A percentile compares a stretch with the other conserved stretches of the same genome.
Evolutionary conservation across 2,888 invertebrate species (phyloP).

Genomic region (Geophilus truncorum): DNA sequence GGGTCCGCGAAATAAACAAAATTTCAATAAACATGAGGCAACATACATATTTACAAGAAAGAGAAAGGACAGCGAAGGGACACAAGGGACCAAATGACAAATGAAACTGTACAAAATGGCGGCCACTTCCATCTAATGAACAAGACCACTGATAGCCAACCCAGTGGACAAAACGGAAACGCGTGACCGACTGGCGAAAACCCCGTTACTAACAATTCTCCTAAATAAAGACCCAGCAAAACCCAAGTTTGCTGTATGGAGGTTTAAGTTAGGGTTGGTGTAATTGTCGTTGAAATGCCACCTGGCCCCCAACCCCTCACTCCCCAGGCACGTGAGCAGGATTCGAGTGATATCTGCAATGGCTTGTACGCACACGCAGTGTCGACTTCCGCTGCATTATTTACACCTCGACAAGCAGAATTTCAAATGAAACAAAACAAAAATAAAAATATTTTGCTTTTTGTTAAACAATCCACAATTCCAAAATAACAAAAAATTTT

Average conservation of each 20-base stretch:
- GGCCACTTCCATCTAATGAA: background rate
- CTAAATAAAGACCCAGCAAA: background rate
- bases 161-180: background rate
- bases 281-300: background rate
- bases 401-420: background rate
- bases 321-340: background rate
- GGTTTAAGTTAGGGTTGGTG: background rate
- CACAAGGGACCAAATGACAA: background rate
- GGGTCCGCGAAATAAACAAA: background rate
- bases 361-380: background rate
- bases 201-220: background rate
- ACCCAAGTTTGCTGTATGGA: background rate
- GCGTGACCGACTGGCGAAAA: background rate
- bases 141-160: background rate
- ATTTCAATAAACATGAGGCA: background rate
- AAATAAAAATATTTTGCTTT: too few species aligned
- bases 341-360: background rate
- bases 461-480: too few species aligned
- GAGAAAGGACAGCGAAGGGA: background rate
- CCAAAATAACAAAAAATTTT: background rate
- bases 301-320: background rate
- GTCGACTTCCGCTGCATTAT: background rate
- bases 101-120: background rate
- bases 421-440: background rate
- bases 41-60: background rate